Evolutionary conservation across 2,113 vertebrate species (phyloP).

Genomic region (Tenebrosternarchus preto): DNA sequence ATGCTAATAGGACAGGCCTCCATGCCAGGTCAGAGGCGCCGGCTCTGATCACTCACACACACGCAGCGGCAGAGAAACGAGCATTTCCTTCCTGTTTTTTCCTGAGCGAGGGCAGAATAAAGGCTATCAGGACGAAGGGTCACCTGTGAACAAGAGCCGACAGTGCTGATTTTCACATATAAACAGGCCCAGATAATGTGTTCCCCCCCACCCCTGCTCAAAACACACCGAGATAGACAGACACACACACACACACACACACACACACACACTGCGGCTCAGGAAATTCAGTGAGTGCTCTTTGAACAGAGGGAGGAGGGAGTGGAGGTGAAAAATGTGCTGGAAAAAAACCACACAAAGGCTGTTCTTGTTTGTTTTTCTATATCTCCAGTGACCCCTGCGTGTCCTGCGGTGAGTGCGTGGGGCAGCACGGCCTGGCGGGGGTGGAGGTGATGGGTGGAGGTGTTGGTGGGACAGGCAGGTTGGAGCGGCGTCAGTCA

Average conservation of each 20-base stretch:
- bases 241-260: background rate
- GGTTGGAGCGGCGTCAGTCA: too few relatives aligned
- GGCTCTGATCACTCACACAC: background rate
- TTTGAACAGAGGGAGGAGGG: constrained; percentile 33
- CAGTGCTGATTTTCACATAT: constrained; percentile 71
- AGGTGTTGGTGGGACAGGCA: too few relatives aligned
- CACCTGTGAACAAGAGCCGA: constrained; percentile 74
- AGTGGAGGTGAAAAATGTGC: constrained; percentile 52
- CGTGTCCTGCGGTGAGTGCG: constrained; percentile 60
- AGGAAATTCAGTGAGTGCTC: constrained; percentile 74
- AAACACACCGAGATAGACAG: too few relatives aligned
- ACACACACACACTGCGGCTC: constrained; percentile 61
- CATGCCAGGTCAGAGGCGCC: constrained; percentile 5
- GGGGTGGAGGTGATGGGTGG: too few relatives aligned
- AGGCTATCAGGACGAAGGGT: constrained; percentile 73
- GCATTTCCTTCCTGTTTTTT: constrained; percentile 61
- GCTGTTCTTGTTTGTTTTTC: constrained; percentile 70
- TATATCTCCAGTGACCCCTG: constrained; percentile 64
- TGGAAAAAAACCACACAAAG: constrained; percentile 63
- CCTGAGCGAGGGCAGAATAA: constrained; percentile 63
- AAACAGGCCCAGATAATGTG: constrained; percentile 73
- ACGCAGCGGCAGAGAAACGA: constrained; percentile 63
- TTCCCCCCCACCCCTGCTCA: background rate
- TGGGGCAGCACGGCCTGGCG: constrained; percentile 55
- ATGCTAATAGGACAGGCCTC: constrained; percentile 27